phyloP scores from a whole-genome alignment of 2,797 vertebrate genomes.

The Sphaeramia orbicularis region DNA sequence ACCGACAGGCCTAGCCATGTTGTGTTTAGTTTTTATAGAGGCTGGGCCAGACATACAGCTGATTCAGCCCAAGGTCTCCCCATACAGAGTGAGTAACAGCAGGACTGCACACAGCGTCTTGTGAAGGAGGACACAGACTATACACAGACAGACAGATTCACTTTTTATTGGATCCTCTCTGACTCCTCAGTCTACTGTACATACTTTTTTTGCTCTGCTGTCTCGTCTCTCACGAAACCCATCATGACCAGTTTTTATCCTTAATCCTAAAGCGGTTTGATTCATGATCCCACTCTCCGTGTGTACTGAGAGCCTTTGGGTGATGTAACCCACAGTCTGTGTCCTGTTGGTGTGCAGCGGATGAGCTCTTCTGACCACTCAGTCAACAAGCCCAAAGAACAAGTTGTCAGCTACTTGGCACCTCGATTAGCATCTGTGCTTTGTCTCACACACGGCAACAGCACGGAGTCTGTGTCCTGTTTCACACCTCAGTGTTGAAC shows the following conservation, averaged over 20 bases:
- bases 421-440: conserved; percentile 47
- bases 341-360: conserved; percentile 19
- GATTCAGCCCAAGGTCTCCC: conserved; percentile 69
- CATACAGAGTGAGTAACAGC: conserved; percentile 57
- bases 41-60: conserved; percentile 60
- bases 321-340: not conserved
- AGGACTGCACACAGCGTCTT: conserved; percentile 24
- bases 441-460: conserved; percentile 15
- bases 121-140: conserved; percentile 37
- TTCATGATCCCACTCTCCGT: not conserved
- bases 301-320: not conserved
- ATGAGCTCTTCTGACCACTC: conserved; percentile 17
- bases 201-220: conserved; percentile 22
- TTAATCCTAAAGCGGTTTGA: not conserved
- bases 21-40: conserved; percentile 48
- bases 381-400: conserved; percentile 29
- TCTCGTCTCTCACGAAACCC: not conserved
- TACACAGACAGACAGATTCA: conserved; percentile 44
- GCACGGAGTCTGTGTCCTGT: conserved; percentile 42
- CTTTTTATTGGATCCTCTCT: conserved; percentile 35
- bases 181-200: conserved; percentile 52
- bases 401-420: conserved; percentile 36
- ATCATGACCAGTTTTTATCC: not conserved
- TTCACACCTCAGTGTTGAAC: conserved; percentile 75
- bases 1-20: conserved; percentile 59